Base-by-base conservation (phyloP, 2,797 vertebrate genomes). In the Meriones psammophilus region DNA sequence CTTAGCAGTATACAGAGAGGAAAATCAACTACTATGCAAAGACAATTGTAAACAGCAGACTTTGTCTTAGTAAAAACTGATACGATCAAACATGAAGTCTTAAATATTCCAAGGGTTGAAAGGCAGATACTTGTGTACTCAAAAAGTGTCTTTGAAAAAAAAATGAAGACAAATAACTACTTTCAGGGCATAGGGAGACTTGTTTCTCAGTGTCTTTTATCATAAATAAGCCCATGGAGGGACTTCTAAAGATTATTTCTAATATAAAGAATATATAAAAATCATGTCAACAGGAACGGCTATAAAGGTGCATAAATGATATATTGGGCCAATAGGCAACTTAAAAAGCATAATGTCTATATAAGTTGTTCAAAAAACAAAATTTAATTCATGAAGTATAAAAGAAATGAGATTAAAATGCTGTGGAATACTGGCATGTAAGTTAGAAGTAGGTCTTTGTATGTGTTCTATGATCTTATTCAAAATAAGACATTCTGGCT, bases 361-460 rank as follows among this genome's bases (percentile, higher is more conserved):
- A 91, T 78, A 76, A 68, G 46, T 58, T 94, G 93, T 91, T 84
- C 91, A 91, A 22, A 93, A 91, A 74, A 39, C 39, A 39, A 89
- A 7, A 60, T 88, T 66, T 80, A 93, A 92, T 80, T 71, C 80
- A 54, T 77, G 22, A 30, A 60, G 14, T 84, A 94, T 60, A 60
- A 84, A 88, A 84, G 36, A 71, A 54, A 94, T 54, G 30, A 24
- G 30, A 54, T 91, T 97, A 86, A 95, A 94, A 87, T 79, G 50
- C 28, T 69, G 17, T 17, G 8, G 8, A 39, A 46, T 84, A 71
- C 17, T 87, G 15, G 28, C 36, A 50, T 83, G 3, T 30, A 77
- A 89, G 42, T 83, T 60, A 95, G 91, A 66, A 92, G 0, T 76
- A 36, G 28, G 12, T 54, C 17, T 87, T 5, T 73, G 24, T 81